Percentiles rank a stretch among this genome's conserved stretches.
Evolutionary conservation across 1,140 invertebrate genomes (phyloP).

Genomic region (Ooceraea biroi): DNA sequence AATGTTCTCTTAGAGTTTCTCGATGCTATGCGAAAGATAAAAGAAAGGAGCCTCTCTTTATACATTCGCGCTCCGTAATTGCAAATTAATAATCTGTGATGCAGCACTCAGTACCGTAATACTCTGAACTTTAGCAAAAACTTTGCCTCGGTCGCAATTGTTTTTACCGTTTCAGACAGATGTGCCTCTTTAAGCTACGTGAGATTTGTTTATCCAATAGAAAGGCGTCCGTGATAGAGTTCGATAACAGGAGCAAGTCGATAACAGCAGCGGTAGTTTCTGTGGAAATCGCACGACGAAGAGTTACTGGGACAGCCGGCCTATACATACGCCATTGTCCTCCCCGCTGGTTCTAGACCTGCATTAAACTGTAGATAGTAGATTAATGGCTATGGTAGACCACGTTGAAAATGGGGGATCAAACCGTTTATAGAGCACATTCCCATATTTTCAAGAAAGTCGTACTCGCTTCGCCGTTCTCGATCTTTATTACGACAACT

Average conservation of each 20-base stretch:
- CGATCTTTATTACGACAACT: constrained; percentile 51
- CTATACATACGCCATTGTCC: constrained; percentile 55
- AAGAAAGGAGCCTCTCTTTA: too few relatives aligned
- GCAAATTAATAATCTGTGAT: too few relatives aligned
- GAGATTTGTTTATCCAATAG: constrained; percentile 47
- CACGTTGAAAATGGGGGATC: constrained; percentile 34
- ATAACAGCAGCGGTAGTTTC: constrained; percentile 47
- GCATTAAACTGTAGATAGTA: constrained; percentile 53
- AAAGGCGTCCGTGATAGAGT: constrained; percentile 43
- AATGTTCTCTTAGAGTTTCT: background rate
- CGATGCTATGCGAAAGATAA: background rate
- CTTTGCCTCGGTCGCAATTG: background rate
- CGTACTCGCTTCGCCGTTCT: constrained; percentile 6
- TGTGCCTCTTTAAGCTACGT: constrained; percentile 28
- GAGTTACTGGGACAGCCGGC: constrained; percentile 46
- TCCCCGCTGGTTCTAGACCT: constrained; percentile 4
- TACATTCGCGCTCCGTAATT: too few relatives aligned
- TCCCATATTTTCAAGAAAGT: constrained; percentile 45
- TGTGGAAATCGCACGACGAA: constrained; percentile 55
- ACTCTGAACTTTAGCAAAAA: background rate
- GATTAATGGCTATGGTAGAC: constrained; percentile 45
- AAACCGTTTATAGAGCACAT: constrained; percentile 28
- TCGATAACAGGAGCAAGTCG: constrained; percentile 58
- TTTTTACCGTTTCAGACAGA: constrained; percentile 16
- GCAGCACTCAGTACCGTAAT: too few relatives aligned